Percentiles rank a stretch among this genome's conserved stretches.
These are phyloP conservation scores for Ifrita kowaldi DNA, from an alignment of 2,113 vertebrate species.

Conservation along the genomic window DNA sequence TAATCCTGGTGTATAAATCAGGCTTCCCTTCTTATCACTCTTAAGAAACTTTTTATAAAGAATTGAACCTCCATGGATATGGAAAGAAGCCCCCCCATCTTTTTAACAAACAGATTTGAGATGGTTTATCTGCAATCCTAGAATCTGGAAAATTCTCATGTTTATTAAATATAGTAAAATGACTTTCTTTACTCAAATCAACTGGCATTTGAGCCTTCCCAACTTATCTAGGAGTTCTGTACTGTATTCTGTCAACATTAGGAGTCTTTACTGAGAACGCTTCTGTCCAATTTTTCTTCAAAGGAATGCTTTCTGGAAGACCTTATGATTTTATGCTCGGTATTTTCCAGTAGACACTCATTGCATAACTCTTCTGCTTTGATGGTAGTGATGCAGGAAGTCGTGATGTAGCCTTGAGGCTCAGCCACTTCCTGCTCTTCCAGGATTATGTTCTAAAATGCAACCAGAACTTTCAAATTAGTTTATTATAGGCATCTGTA, in stretches of 20 bases:
- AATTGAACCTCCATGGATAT: background rate
- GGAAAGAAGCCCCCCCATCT: accelerated
- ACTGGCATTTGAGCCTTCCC: background rate
- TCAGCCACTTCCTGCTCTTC: background rate
- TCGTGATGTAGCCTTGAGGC: background rate
- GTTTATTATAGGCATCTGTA: background rate
- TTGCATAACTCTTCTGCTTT: background rate
- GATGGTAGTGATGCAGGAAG: background rate
- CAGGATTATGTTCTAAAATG: background rate
- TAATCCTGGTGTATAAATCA: background rate
- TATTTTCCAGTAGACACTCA: background rate
- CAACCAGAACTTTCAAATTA: background rate
- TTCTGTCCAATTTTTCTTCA: background rate
- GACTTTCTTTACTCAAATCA: background rate
- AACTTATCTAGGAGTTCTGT: background rate
- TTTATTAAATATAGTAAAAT: background rate
- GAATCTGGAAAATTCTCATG: background rate
- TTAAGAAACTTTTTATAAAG: background rate
- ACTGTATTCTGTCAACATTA: background rate
- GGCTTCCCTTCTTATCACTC: background rate
- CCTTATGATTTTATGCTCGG: background rate
- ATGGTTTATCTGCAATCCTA: background rate
- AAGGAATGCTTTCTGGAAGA: background rate
- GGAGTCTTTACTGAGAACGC: background rate
- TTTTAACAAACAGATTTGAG: background rate